These are phyloP conservation scores for Trogon melanurus DNA, from an alignment of 2,113 vertebrate species.

Conservation along the genomic window DNA sequence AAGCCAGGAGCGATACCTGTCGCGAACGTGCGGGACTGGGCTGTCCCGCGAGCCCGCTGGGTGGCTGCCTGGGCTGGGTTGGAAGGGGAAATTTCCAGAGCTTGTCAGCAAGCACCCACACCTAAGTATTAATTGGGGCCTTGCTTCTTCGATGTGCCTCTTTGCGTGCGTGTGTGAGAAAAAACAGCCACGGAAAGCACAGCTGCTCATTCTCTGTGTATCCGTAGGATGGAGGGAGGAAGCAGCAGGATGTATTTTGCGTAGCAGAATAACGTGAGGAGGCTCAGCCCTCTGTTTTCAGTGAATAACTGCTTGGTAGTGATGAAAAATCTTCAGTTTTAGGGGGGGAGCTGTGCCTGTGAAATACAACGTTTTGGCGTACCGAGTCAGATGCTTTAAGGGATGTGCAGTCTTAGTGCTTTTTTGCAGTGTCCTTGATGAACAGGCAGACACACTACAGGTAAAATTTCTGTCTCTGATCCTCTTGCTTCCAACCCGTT, in stretches of 20 bases:
- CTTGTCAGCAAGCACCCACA: neutral
- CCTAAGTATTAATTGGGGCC: neutral
- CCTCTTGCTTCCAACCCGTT: neutral
- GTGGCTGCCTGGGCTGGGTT: neutral
- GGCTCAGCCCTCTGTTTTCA: neutral
- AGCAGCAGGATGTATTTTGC: neutral
- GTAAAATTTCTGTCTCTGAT: neutral
- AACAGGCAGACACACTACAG: neutral
- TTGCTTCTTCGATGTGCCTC: neutral
- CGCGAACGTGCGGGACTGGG: neutral
- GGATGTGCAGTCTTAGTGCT: neutral
- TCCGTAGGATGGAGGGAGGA: neutral
- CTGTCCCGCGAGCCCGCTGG: neutral
- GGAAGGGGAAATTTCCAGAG: neutral
- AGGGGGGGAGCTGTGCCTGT: neutral
- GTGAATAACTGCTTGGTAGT: neutral
- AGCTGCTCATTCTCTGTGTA: neutral
- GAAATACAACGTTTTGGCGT: neutral
- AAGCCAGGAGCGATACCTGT: neutral
- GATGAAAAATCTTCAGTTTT: neutral
- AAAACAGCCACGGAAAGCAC: neutral
- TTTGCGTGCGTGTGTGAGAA: neutral
- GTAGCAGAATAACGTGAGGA: neutral
- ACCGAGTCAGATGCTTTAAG: neutral
- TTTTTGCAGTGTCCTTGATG: neutral